Evolutionary conservation across 2,797 vertebrate genomes (phyloP).

Genomic region (Enteromius anoplus): DNA sequence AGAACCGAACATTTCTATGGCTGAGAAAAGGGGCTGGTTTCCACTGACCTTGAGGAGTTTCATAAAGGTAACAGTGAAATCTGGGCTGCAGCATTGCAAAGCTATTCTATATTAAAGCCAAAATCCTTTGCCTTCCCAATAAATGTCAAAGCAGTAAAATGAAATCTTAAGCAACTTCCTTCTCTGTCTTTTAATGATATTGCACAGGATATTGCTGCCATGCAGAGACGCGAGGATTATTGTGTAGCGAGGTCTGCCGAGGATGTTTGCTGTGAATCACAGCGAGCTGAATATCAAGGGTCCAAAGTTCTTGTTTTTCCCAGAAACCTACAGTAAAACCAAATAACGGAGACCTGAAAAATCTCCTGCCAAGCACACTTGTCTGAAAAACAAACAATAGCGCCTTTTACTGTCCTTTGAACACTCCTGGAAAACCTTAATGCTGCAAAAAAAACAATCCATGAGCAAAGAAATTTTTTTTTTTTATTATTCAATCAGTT

Average conservation of each 20-base stretch:
- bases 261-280: slow-evolving; percentile 17
- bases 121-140: slow-evolving; percentile 33
- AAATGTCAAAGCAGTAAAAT: slow-evolving; percentile 46
- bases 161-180: slow-evolving; percentile 31
- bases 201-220: slow-evolving; percentile 41
- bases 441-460: not conserved
- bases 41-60: slow-evolving; percentile 49
- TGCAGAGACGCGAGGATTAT: slow-evolving; percentile 26
- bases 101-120: slow-evolving; percentile 47
- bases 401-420: not conserved
- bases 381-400: not conserved
- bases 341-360: slow-evolving; percentile 14
- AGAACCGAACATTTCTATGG: slow-evolving; percentile 32
- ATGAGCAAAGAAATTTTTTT: not conserved
- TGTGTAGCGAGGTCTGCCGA: slow-evolving; percentile 23
- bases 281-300: slow-evolving; percentile 31
- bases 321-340: slow-evolving; percentile 7
- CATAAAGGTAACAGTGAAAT: slow-evolving; percentile 44
- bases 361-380: not conserved
- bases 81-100: slow-evolving; percentile 37
- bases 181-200: slow-evolving; percentile 30
- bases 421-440: not conserved
- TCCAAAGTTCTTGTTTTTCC: slow-evolving; percentile 36
- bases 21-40: slow-evolving; percentile 35
- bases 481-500: not conserved